phyloP scores from a whole-genome alignment of 2,113 vertebrate genomes.

The Actinemys pallida region DNA sequence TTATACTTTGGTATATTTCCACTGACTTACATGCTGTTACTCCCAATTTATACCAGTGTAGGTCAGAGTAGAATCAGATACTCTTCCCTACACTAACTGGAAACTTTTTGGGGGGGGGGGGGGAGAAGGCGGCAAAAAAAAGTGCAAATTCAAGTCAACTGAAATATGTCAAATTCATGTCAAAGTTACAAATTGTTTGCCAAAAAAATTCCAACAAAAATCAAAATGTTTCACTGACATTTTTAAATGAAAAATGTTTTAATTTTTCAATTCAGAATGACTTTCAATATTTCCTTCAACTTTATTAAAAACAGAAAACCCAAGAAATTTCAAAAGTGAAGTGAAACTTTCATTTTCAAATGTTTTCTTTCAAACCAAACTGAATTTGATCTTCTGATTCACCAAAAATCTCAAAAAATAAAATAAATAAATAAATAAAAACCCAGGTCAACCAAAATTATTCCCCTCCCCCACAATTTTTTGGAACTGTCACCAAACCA shows the following conservation, averaged over 20 bases:
- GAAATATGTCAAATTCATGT: not conserved
- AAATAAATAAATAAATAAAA: not conserved
- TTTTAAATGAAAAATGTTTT: not conserved
- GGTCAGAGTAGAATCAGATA: not conserved
- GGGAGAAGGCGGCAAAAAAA: not conserved
- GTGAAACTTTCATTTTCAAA: not conserved
- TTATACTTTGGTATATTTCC: not conserved
- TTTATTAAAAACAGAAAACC: accelerated
- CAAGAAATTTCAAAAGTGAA: not conserved
- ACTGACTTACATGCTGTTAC: not conserved
- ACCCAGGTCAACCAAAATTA: not conserved
- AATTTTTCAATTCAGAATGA: not conserved
- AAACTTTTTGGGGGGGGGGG: not conserved
- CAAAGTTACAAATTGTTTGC: not conserved
- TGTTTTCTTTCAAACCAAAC: not conserved
- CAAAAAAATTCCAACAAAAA: not conserved
- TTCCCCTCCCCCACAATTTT: not conserved
- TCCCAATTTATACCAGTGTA: not conserved
- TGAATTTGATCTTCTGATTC: not conserved
- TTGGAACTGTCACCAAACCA: not conserved
- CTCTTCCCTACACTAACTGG: not conserved
- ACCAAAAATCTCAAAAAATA: not conserved
- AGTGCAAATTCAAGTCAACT: not conserved
- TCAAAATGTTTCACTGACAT: not conserved
- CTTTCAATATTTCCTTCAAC: not conserved